Conservation (phyloP, 2,797 vertebrate species). For the Crotalus adamanteus region DNA sequence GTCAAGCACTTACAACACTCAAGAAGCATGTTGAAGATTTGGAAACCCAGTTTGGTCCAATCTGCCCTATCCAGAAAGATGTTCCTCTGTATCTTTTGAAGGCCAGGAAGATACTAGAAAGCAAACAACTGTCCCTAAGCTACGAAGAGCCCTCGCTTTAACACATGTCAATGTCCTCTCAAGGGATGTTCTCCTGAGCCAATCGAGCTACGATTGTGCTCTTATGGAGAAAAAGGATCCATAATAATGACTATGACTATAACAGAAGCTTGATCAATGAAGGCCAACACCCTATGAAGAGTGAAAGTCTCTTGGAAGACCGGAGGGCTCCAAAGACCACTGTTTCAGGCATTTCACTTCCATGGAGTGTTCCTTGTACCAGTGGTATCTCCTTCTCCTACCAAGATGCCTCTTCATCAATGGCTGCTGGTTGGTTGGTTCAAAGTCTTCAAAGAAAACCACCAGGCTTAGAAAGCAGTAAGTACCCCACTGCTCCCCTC, state of each 20-base stretch:
- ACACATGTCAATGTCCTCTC: not conserved
- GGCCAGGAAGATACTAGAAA: not conserved
- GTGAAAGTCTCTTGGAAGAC: not conserved
- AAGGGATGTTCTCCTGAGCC: not conserved
- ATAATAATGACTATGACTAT: not conserved
- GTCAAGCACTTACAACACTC: not conserved
- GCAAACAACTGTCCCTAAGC: not conserved
- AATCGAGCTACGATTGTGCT: not conserved
- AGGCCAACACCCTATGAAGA: not conserved
- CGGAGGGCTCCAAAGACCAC: not conserved
- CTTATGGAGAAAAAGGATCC: not conserved
- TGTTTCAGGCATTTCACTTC: not conserved
- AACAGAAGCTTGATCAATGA: not conserved
- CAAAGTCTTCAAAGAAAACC: not conserved
- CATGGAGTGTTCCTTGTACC: not conserved
- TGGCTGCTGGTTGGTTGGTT: not conserved
- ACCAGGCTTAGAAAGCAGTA: not conserved
- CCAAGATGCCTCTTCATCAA: not conserved
- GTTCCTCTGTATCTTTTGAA: not conserved
- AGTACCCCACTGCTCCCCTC: not conserved
- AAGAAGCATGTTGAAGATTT: not conserved
- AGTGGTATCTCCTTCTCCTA: not conserved
- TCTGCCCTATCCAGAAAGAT: not conserved
- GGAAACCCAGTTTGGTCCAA: not conserved
- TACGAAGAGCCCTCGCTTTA: not conserved